Evolutionary conservation across 2,113 vertebrate genomes (phyloP).

Genomic region (Passer montanus): DNA sequence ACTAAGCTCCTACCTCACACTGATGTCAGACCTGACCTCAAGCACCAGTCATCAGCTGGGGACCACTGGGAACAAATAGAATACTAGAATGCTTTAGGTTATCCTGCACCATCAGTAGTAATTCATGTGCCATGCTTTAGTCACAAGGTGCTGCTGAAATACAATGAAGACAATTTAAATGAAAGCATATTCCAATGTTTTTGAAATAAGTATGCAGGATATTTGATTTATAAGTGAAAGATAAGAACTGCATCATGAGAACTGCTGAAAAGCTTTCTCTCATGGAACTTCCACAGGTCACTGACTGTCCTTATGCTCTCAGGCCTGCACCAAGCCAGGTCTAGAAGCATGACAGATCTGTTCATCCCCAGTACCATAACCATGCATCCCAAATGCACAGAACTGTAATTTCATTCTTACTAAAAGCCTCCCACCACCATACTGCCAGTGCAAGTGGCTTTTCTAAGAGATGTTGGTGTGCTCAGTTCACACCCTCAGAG

Average conservation of each 20-base stretch:
- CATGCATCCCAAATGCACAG: not conserved
- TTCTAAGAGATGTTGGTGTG: not conserved
- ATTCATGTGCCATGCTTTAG: not conserved
- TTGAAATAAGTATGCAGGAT: not conserved
- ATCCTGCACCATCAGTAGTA: not conserved
- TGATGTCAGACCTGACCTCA: slow-evolving; percentile 54
- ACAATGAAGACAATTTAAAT: not conserved
- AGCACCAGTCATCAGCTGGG: not conserved
- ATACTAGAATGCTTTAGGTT: too few species aligned
- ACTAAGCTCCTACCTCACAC: not conserved
- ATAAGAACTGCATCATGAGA: not conserved
- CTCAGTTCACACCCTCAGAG: not conserved
- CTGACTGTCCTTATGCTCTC: not conserved
- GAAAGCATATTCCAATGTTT: not conserved
- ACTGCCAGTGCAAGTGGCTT: not conserved
- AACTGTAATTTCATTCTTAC: not conserved
- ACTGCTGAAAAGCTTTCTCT: not conserved
- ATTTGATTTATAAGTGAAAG: not conserved
- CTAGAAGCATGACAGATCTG: not conserved
- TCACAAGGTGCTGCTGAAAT: not conserved
- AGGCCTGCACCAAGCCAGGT: not conserved
- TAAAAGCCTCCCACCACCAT: not conserved
- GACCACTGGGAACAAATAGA: not conserved
- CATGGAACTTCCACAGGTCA: not conserved
- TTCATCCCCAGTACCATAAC: not conserved